Evolutionary conservation across 2,797 vertebrate genomes (phyloP).

Genomic region (Gadopsis marmoratus): DNA sequence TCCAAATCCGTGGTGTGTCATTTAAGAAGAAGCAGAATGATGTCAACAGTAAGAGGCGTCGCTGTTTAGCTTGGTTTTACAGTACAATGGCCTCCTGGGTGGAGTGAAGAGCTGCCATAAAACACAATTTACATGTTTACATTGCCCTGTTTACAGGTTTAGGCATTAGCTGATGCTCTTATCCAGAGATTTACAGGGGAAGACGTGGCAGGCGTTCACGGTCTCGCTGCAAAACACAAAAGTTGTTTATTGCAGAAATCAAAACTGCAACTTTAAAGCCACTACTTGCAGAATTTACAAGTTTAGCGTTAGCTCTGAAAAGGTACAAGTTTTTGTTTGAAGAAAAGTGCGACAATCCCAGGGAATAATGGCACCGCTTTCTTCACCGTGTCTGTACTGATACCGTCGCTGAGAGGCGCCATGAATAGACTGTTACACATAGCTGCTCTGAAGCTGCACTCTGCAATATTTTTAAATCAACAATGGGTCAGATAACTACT

Average conservation of each 20-base stretch:
- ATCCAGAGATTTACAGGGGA: constrained; percentile 32
- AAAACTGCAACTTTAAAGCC: constrained; percentile 19
- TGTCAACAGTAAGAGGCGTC: constrained; percentile 56
- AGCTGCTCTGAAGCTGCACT: neutral
- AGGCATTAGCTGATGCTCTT: constrained; percentile 49
- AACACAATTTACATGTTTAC: constrained; percentile 65
- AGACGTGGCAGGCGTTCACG: neutral
- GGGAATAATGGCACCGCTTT: neutral
- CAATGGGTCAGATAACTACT: neutral
- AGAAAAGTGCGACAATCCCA: neutral
- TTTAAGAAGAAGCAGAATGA: constrained; percentile 61
- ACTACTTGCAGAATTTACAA: neutral
- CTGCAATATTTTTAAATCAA: neutral
- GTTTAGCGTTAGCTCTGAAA: neutral
- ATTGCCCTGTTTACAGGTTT: constrained; percentile 57
- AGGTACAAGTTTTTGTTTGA: constrained; percentile 2
- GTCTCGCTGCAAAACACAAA: constrained; percentile 17
- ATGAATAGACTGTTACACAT: neutral
- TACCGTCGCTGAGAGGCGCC: neutral
- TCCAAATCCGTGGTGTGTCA: constrained; percentile 68
- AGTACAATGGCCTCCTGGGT: constrained; percentile 47
- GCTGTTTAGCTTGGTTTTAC: constrained; percentile 49
- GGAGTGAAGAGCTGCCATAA: constrained; percentile 38
- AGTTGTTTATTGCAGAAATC: constrained; percentile 18
- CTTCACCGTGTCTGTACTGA: neutral